Conservation (phyloP, 1,140 invertebrate genomes). For the Drosophila tropicalis region DNA sequence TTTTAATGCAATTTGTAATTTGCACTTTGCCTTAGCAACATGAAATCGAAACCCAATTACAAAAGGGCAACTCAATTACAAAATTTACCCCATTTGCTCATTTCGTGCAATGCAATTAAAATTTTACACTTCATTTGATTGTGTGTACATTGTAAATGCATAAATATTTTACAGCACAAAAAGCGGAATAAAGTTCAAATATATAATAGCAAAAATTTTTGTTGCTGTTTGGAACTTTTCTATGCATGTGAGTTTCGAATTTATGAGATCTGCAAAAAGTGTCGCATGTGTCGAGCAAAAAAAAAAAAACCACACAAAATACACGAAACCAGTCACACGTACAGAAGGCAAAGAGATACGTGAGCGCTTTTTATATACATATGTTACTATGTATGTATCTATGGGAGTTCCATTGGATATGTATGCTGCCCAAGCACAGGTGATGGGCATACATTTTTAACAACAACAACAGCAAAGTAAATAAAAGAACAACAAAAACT, state of each 20-base stretch:
- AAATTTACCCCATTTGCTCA: conserved; percentile 7
- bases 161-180: conserved; percentile 31
- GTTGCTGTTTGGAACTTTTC: conserved; percentile 23
- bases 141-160: conserved; percentile 1
- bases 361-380: conserved; percentile 26
- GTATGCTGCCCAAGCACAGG: conserved; percentile 16
- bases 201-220: conserved; percentile 5
- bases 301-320: not conserved
- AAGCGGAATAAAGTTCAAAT: conserved; percentile 14
- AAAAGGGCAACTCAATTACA: conserved; percentile 8
- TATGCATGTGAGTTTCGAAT: conserved; percentile 30
- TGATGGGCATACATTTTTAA: conserved; percentile 47
- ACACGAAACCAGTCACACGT: conserved; percentile 16
- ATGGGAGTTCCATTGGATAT: not conserved
- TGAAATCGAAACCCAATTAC: conserved; percentile 6
- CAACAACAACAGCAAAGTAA: not conserved
- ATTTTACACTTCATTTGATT: conserved; percentile 22
- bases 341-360: conserved; percentile 27
- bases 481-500: conserved; percentile 23
- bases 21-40: not conserved
- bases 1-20: not conserved
- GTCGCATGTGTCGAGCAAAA: conserved; percentile 48
- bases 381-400: not conserved
- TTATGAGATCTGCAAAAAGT: conserved; percentile 48
- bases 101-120: conserved; percentile 47